A percentile compares a stretch with the other conserved stretches of the same genome.
Conservation (phyloP, 2,888 invertebrate genomes). For the Acrobasis suavella region DNA sequence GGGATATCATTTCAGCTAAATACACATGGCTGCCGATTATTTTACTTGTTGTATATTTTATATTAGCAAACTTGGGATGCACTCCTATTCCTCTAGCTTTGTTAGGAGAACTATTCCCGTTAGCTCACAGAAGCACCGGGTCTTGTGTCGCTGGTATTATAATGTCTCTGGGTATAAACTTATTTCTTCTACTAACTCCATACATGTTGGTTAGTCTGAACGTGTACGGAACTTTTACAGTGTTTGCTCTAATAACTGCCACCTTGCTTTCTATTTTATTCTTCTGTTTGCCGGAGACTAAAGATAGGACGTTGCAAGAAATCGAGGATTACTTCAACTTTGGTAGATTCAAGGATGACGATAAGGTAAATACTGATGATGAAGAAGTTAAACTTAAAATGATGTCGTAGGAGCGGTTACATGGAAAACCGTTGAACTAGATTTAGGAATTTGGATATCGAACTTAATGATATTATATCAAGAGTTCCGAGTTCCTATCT, state of each 20-base stretch:
- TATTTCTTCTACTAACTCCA: conserved; percentile 46
- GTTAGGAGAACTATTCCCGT: conserved; percentile 50
- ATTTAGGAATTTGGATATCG: background rate
- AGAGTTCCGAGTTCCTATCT: background rate
- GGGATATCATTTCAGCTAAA: conserved; percentile 38
- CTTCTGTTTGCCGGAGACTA: conserved; percentile 46
- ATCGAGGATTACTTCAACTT: conserved; percentile 46
- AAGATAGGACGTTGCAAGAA: conserved; percentile 44
- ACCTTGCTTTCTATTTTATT: conserved; percentile 36
- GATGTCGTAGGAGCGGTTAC: background rate
- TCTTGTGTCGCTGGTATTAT: conserved; percentile 44
- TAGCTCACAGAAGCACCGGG: conserved; percentile 48
- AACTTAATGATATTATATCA: no score
- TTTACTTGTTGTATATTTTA: conserved; percentile 46
- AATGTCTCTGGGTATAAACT: conserved; percentile 42
- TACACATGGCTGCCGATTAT: conserved; percentile 39
- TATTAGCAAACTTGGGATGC: conserved; percentile 52
- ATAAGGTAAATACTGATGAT: conserved; percentile 31
- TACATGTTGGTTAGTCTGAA: conserved; percentile 41
- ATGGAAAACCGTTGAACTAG: background rate
- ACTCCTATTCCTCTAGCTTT: conserved; percentile 51
- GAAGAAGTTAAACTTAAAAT: conserved; percentile 36
- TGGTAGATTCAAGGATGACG: conserved; percentile 40
- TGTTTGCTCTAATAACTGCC: conserved; percentile 47
- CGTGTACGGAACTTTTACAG: conserved; percentile 58